phyloP scores from a whole-genome alignment of 2,113 vertebrate genomes.

The Prunella fulvescens region DNA sequence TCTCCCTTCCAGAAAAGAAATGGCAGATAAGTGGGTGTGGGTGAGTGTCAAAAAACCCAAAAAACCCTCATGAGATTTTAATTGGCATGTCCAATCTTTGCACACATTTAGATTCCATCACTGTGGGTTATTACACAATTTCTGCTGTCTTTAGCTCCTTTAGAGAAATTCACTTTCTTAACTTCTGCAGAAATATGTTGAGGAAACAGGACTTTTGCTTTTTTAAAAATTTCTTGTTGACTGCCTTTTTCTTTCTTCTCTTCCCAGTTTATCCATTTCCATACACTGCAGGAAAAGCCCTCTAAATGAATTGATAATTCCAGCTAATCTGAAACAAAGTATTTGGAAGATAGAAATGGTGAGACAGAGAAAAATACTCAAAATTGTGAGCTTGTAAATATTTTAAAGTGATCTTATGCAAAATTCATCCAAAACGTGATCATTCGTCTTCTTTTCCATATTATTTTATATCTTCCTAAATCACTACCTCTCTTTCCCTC shows the following conservation, averaged over 20 bases:
- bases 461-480: background rate
- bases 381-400: background rate
- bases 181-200: background rate
- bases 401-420: constrained; percentile 7
- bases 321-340: background rate
- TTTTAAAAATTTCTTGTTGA: rapidly evolving
- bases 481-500: background rate
- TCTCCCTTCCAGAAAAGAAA: background rate
- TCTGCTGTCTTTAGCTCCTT: background rate
- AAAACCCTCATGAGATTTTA: background rate
- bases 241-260: background rate
- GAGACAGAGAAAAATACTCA: background rate
- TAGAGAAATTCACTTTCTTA: background rate
- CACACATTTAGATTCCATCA: background rate
- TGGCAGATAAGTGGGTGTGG: background rate
- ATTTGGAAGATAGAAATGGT: background rate
- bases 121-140: background rate
- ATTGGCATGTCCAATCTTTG: background rate
- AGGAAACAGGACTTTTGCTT: background rate
- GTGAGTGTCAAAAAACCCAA: background rate
- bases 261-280: background rate
- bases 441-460: background rate
- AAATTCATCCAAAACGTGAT: background rate
- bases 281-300: background rate
- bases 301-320: background rate